These are phyloP conservation scores for Agriopis marginaria DNA, from an alignment of 2,888 invertebrate species.

Conservation along the genomic window DNA sequence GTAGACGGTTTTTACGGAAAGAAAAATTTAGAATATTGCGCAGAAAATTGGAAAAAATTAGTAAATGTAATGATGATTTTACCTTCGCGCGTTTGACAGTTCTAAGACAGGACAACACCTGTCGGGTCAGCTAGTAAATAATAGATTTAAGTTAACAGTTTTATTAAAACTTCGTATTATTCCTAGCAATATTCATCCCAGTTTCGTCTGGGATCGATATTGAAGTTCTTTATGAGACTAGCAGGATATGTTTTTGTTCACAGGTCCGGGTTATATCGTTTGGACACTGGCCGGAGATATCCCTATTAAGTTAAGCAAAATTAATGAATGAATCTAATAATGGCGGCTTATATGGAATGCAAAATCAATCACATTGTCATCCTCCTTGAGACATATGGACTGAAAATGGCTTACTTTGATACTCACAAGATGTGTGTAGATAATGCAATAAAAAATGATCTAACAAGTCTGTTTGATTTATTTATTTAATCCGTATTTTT, in stretches of 20 bases:
- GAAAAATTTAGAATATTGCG: too few species aligned
- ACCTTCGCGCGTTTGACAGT: too few species aligned
- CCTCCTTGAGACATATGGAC: background rate
- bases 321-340: background rate
- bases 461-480: slow-evolving; percentile 4
- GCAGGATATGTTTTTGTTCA: slow-evolving; percentile 33
- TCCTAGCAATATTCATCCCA: too few species aligned
- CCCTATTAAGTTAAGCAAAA: slow-evolving; percentile 43
- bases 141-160: too few species aligned
- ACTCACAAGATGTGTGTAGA: background rate
- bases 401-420: background rate
- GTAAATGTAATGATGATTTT: too few species aligned
- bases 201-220: too few species aligned
- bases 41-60: too few species aligned
- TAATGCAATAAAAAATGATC: background rate
- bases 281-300: slow-evolving; percentile 55
- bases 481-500: slow-evolving; percentile 11
- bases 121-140: too few species aligned
- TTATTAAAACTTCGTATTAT: too few species aligned
- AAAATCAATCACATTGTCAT: too few species aligned
- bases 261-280: slow-evolving; percentile 61
- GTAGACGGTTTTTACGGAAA: too few species aligned
- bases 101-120: too few species aligned
- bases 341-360: background rate
- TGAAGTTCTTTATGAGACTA: background rate